Evolutionary conservation across 2,113 vertebrate species (phyloP).

Genomic region (Miniopterus natalensis): DNA sequence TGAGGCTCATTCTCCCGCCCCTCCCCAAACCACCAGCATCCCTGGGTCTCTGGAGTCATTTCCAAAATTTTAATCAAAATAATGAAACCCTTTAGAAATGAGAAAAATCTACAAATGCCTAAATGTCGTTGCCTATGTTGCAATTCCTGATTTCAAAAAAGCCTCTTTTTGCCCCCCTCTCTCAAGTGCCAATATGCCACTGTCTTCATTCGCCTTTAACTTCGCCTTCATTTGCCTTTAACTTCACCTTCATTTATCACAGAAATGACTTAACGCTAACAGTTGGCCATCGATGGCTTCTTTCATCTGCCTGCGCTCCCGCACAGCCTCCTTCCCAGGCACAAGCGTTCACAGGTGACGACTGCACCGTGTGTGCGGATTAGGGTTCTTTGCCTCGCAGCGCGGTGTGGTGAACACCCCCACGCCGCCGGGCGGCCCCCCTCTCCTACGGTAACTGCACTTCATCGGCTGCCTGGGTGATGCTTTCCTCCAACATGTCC

Average conservation of each 20-base stretch:
- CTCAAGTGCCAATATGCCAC: neutral
- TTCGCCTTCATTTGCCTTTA: neutral
- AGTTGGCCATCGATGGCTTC: neutral
- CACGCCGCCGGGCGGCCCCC: neutral
- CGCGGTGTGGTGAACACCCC: neutral
- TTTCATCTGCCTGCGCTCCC: neutral
- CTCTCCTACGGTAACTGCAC: neutral
- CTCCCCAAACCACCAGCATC: neutral
- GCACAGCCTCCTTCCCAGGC: neutral
- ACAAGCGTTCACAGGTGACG: neutral
- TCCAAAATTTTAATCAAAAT: neutral
- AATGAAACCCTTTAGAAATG: neutral
- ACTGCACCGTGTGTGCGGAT: neutral
- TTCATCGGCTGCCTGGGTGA: neutral
- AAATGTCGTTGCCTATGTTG: neutral
- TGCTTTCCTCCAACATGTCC: slow-evolving; percentile 21
- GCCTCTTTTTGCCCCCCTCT: neutral
- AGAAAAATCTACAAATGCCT: neutral
- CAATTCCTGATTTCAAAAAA: neutral
- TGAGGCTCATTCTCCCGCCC: neutral
- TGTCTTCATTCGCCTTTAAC: neutral
- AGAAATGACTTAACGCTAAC: neutral
- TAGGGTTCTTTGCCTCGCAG: neutral
- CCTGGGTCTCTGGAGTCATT: neutral
- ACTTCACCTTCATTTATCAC: neutral